These are phyloP conservation scores for Drosophila setosimentum DNA, from an alignment of 2,888 invertebrate species.

Conservation along the genomic window DNA sequence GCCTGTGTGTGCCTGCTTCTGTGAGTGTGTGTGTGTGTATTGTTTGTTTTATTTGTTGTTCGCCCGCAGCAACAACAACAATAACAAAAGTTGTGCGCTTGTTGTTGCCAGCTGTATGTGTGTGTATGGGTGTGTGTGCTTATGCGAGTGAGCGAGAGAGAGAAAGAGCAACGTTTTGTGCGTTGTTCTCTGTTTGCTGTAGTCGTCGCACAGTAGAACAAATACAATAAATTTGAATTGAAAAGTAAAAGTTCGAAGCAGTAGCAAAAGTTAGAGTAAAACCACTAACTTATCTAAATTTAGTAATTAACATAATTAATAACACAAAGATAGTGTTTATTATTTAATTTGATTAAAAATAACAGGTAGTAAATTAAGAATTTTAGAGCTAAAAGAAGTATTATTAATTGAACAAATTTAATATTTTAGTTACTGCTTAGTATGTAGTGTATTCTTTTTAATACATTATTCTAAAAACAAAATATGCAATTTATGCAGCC, in stretches of 20 bases:
- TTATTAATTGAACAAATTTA: not conserved
- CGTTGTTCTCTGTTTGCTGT: constrained; percentile 77
- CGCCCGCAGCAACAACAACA: constrained; percentile 68
- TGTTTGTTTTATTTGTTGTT: constrained; percentile 80
- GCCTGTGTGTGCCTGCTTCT: constrained; percentile 17
- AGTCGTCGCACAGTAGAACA: constrained; percentile 35
- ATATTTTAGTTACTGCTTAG: not conserved
- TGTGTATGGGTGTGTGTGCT: constrained; percentile 23
- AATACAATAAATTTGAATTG: not conserved
- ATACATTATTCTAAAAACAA: not conserved
- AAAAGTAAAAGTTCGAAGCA: not conserved
- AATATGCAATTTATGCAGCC: not conserved
- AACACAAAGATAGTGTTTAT: not conserved
- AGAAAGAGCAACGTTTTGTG: constrained; percentile 57
- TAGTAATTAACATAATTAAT: not conserved
- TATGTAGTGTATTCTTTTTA: not conserved
- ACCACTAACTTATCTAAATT: not conserved
- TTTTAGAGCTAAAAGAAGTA: not conserved
- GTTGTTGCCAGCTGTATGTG: constrained; percentile 70
- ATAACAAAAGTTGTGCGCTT: constrained; percentile 61
- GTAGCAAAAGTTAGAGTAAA: not conserved
- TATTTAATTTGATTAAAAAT: not conserved
- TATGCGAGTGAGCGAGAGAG: constrained; percentile 32
- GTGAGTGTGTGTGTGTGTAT: constrained; percentile 58
- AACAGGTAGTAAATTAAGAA: not conserved